Evolutionary conservation across 1,140 invertebrate genomes (phyloP).

Genomic region (Drosophila chauvacae): DNA sequence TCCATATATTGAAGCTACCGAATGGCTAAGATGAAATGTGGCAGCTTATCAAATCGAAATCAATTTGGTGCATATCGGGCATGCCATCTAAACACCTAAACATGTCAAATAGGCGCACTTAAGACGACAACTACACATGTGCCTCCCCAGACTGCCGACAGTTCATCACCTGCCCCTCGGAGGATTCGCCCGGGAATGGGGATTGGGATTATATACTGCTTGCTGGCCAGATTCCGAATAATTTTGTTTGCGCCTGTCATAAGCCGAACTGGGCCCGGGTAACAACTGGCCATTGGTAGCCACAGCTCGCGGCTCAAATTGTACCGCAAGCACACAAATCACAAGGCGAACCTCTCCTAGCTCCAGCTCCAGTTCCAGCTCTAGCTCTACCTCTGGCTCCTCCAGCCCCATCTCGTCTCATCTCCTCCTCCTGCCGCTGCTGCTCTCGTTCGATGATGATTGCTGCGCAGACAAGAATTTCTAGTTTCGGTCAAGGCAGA

Average conservation of each 20-base stretch:
- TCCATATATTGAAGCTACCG: slow-evolving; percentile 66
- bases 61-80: slow-evolving; percentile 67
- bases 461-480: slow-evolving; percentile 79
- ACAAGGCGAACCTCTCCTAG: slow-evolving; percentile 58
- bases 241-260: slow-evolving; percentile 83
- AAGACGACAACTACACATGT: slow-evolving; percentile 69
- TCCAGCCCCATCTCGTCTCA: background rate
- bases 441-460: slow-evolving; percentile 68
- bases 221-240: slow-evolving; percentile 53
- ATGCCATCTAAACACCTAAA: slow-evolving; percentile 78
- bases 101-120: slow-evolving; percentile 76
- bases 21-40: slow-evolving; percentile 49
- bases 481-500: slow-evolving; percentile 61
- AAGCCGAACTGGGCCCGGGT: slow-evolving; percentile 55
- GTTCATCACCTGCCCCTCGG: slow-evolving; percentile 33
- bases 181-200: slow-evolving; percentile 3
- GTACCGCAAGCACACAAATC: slow-evolving; percentile 82
- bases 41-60: slow-evolving; percentile 73
- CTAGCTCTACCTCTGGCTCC: background rate
- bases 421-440: slow-evolving; percentile 1
- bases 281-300: slow-evolving; percentile 76
- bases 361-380: slow-evolving; percentile 13
- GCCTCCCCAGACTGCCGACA: slow-evolving; percentile 32
- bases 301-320: slow-evolving; percentile 79
- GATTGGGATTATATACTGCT: slow-evolving; percentile 38